Evolutionary conservation across 2,113 vertebrate species (phyloP).

Genomic region (Amphilophus citrinellus): DNA sequence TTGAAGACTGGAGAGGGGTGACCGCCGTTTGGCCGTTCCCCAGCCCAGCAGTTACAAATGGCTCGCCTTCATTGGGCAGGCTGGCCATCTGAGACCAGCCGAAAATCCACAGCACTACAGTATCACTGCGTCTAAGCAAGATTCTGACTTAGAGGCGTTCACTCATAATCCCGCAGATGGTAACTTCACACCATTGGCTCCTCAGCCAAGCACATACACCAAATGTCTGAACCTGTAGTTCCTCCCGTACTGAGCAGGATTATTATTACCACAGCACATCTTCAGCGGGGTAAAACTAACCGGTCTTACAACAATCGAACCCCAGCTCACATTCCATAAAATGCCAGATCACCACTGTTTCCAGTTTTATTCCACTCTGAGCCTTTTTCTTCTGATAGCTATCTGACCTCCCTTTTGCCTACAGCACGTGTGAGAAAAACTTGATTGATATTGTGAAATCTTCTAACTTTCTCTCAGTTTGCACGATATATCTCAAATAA

Average conservation of each 20-base stretch:
- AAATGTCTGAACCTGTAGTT: not conserved
- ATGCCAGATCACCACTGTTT: not conserved
- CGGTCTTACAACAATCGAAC: not conserved
- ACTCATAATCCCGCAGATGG: not conserved
- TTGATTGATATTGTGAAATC: not conserved
- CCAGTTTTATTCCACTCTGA: not conserved
- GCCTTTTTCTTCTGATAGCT: not conserved
- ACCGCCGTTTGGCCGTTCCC: not conserved
- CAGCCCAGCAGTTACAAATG: not conserved
- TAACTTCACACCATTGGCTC: not conserved
- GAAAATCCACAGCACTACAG: not conserved
- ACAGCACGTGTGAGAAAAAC: not conserved
- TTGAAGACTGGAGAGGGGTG: not conserved
- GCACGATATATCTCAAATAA: not conserved
- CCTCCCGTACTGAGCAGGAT: not conserved
- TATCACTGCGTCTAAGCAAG: not conserved
- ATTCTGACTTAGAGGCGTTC: constrained; percentile 5
- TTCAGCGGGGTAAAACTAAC: not conserved
- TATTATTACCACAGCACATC: not conserved
- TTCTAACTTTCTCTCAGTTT: not conserved
- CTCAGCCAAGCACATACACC: not conserved
- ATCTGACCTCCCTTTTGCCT: not conserved
- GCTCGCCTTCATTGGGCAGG: too few species aligned
- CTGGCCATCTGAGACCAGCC: too few species aligned
- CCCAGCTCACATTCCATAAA: not conserved